Conservation (phyloP, 2,113 vertebrate species). For the Oreamnos americanus region DNA sequence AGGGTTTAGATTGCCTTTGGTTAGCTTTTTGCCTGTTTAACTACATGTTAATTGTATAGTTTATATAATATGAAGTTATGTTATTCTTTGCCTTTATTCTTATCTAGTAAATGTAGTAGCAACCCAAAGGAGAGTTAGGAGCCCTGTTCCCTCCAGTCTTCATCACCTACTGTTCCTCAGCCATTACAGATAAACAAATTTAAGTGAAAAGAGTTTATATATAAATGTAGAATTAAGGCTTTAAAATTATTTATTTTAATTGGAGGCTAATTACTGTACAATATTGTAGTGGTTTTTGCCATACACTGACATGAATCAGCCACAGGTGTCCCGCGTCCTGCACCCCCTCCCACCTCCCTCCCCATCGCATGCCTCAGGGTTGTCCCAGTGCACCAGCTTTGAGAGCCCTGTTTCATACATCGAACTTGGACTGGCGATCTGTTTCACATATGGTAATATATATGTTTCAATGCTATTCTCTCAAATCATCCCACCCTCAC, state of each 20-base stretch:
- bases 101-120: neutral
- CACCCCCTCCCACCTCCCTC: neutral
- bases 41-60: neutral
- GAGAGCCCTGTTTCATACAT: neutral
- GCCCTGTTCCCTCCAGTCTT: neutral
- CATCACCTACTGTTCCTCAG: too few species aligned
- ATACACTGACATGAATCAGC: neutral
- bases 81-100: neutral
- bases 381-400: neutral
- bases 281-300: neutral
- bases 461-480: neutral
- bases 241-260: neutral
- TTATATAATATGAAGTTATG: neutral
- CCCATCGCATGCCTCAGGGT: neutral
- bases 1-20: neutral
- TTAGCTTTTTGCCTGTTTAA: conserved; percentile 12
- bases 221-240: neutral
- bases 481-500: neutral
- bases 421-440: neutral
- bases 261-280: neutral
- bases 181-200: neutral
- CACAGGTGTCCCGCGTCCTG: neutral
- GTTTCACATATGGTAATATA: neutral
- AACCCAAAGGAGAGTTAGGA: neutral
- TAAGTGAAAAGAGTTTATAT: neutral